These are phyloP conservation scores for Cathartes aura DNA, from an alignment of 2,113 vertebrate genomes.

Conservation along the genomic window DNA sequence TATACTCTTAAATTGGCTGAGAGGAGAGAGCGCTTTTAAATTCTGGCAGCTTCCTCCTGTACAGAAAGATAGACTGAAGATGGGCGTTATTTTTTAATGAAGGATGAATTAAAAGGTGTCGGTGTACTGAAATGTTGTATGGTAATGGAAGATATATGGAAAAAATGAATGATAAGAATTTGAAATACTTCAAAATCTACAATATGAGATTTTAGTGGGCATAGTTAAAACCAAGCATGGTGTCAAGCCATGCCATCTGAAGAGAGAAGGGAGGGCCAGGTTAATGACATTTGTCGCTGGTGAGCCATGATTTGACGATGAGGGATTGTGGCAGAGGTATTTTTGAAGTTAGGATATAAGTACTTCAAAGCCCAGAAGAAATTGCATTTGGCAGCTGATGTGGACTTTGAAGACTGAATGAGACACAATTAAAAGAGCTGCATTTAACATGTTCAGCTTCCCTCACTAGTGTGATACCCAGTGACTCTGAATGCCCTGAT, in stretches of 20 bases:
- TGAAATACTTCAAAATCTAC: neutral
- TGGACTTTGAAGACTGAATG: neutral
- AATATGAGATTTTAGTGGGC: neutral
- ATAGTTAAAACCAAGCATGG: neutral
- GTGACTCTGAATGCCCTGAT: neutral
- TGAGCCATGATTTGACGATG: neutral
- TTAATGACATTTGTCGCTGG: neutral
- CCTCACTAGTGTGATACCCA: neutral
- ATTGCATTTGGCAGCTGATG: slow-evolving; percentile 13
- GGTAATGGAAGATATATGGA: neutral
- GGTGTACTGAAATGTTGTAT: neutral
- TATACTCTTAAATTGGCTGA: neutral
- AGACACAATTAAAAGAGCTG: neutral
- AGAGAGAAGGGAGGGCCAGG: neutral
- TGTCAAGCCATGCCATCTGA: neutral
- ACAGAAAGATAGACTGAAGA: neutral
- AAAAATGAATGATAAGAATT: neutral
- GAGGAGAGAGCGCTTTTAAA: neutral
- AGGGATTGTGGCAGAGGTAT: neutral
- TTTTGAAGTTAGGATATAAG: neutral
- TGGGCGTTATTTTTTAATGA: neutral
- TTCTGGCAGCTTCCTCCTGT: neutral
- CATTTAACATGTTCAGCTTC: neutral
- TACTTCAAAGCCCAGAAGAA: slow-evolving; percentile 5
- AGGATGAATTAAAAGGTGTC: neutral